Evolutionary conservation across 2,888 invertebrate species (phyloP), one percentile per base, ranked within the genome.

Genomic region (Epirrhoe alternata): DNA sequence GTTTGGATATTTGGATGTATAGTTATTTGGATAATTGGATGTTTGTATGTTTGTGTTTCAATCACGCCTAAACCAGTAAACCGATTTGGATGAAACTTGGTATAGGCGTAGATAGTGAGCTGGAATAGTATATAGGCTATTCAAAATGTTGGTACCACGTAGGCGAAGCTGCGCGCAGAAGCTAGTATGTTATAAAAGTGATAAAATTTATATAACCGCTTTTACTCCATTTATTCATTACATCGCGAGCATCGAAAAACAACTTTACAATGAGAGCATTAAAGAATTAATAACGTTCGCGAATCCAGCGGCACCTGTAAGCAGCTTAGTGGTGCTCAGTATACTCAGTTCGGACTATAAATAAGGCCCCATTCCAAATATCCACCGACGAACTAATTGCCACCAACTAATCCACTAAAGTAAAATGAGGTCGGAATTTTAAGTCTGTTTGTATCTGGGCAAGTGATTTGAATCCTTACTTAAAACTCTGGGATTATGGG

Each of bases 321-420:
- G 77, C 70, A 80, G 84, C 84, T 86, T 84, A 85, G 77, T 74
- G 78, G 77, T 69, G 50, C 71, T 71, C 78, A 73, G 77, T 74
- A 77, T 78, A 80, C 80, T 82, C 84, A 77, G 79, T 74, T 72
- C 71, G 49, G 77, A 78, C 84, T 79, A 86, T 87, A 88, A 88
- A 88, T 86, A 87, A 86, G 79, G 83, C 79, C 82, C 75, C 72
- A 70, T 70, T 81, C 83, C 82, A 81, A 87, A 87, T 84, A 85
- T 84, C 86, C 85, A 80, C 80, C 80, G 74, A 80, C 79, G 75
- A 83, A 86, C 85, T 87, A 87, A 87, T 87, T 88, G 85, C 84
- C 74, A 77, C 80, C 80, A 83, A 80, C 84, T 87, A 88, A 88
- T 87, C 88, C 83, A 85, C 80, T 80, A 82, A 86, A 87, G 86